A percentile compares a stretch with the other conserved stretches of the same genome.
These are phyloP conservation scores for Mastomys natalensis DNA, from an alignment of 2,113 vertebrate species.

Conservation along the genomic window DNA sequence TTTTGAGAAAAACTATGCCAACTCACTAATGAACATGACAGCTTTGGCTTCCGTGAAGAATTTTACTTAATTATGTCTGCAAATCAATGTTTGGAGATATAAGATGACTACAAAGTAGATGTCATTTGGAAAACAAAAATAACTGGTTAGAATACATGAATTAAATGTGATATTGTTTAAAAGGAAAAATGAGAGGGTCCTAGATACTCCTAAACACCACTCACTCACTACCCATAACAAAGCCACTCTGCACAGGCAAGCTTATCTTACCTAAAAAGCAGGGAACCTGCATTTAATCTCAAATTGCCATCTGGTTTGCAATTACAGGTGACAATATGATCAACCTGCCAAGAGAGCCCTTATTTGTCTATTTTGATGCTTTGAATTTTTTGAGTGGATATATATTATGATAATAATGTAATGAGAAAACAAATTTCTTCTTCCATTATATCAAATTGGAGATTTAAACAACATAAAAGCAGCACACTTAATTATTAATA, in stretches of 20 bases:
- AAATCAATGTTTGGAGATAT: conserved; percentile 1
- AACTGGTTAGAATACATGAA: conserved; percentile 74
- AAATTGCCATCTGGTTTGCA: rapidly evolving
- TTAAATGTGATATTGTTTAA: conserved; percentile 52
- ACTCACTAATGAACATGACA: not conserved
- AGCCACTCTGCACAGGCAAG: not conserved
- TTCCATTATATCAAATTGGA: conserved; percentile 82
- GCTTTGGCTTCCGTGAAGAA: not conserved
- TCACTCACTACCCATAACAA: rapidly evolving
- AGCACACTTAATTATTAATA: conserved; percentile 62
- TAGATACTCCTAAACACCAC: rapidly evolving
- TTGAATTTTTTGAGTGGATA: not conserved
- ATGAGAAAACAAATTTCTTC: not conserved
- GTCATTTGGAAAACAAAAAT: conserved; percentile 72
- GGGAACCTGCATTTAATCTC: not conserved
- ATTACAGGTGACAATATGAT: conserved; percentile 20
- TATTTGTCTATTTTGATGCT: conserved; percentile 67
- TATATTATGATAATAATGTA: not conserved
- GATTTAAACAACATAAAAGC: conserved; percentile 83
- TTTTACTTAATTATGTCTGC: not conserved
- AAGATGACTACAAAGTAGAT: not conserved
- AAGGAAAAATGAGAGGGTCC: not conserved
- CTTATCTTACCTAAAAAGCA: not conserved
- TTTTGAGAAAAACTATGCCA: not conserved
- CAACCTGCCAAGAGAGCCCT: conserved; percentile 67